Evolutionary conservation across 2,113 vertebrate species (phyloP), one percentile per base, ranked within the genome.

Genomic region (Prunella himalayana): DNA sequence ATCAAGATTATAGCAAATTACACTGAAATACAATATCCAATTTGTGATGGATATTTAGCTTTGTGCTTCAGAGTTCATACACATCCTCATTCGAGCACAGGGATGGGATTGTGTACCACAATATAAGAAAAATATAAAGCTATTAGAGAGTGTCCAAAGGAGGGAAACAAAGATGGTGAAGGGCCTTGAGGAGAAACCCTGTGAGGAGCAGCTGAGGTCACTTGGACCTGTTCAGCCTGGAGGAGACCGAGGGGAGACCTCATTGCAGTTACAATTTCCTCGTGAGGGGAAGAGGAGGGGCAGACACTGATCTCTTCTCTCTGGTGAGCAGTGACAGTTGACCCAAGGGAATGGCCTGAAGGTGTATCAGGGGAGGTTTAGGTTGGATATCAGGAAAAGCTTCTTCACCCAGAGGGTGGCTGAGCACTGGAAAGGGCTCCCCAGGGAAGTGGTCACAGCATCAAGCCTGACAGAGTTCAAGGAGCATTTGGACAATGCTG

Each of bases 171-270:
- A 5, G 27, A 37, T 44, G 6, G 22, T 51, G 45, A 77, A 22
- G 18, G 11, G 45, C 11, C 27, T 51, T 33, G 33, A 51, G 17
- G 21, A 2, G 33, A 60, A 68, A 45, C 15, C 0, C 0, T 39
- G 0, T n/a, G 23, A 28, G 12, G 24, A 65, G 19, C 4, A 2
- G n/a, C 41, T 47, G n/a, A 56, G 20, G 24, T 0, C 30, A n/a
- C 20, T 57, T 4, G 13, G 12, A n/a, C 56, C 60, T 47, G 49
- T 12, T 73, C n/a, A 54, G 41, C 18, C 49, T 65, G n/a, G n/a
- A 31, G 39, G 12, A 56, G 49, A 39, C 49, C n/a, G n/a, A 56
- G 28, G 22, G 9, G 28, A 64, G 8, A 4, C 30, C 23, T 20
- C 27, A 59, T 0, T 51, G 27, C 33, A 51, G 27, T 51, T 33